phyloP scores from a whole-genome alignment of 1,140 invertebrate genomes.

The Solenopsis invicta region DNA sequence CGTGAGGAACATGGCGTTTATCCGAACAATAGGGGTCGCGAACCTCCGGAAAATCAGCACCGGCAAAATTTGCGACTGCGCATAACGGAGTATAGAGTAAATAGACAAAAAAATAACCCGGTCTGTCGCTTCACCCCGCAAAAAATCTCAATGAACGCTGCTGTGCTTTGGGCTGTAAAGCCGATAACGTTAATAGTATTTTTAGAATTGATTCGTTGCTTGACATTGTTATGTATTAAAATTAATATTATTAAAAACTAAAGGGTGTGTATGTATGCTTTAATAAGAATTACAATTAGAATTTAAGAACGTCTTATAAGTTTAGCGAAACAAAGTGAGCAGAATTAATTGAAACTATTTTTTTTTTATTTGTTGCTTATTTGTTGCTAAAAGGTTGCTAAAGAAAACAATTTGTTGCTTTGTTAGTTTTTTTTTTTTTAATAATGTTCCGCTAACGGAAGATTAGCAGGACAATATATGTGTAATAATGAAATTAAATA shows the following conservation, averaged over 20 bases:
- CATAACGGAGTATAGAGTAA: constrained; percentile 53
- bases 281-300: background rate
- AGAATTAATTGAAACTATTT: too few relatives aligned
- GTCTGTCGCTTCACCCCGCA: constrained; percentile 1
- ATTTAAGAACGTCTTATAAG: too few relatives aligned
- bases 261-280: background rate
- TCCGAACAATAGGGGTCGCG: constrained; percentile 61
- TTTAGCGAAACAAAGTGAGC: too few relatives aligned
- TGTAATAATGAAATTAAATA: too few relatives aligned
- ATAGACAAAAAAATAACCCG: constrained; percentile 24
- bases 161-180: background rate
- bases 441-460: too few relatives aligned
- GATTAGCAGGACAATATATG: too few relatives aligned
- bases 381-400: too few relatives aligned
- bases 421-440: too few relatives aligned
- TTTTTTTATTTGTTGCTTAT: too few relatives aligned
- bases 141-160: constrained; percentile 4
- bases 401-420: too few relatives aligned
- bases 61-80: constrained; percentile 33
- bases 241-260: background rate
- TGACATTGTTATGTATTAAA: background rate
- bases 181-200: constrained; percentile 4
- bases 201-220: background rate
- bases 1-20: constrained; percentile 63
- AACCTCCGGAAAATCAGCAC: constrained; percentile 62